Evolutionary conservation across 2,797 vertebrate genomes (phyloP).

Genomic region (Parotocinclus haroldoi): DNA sequence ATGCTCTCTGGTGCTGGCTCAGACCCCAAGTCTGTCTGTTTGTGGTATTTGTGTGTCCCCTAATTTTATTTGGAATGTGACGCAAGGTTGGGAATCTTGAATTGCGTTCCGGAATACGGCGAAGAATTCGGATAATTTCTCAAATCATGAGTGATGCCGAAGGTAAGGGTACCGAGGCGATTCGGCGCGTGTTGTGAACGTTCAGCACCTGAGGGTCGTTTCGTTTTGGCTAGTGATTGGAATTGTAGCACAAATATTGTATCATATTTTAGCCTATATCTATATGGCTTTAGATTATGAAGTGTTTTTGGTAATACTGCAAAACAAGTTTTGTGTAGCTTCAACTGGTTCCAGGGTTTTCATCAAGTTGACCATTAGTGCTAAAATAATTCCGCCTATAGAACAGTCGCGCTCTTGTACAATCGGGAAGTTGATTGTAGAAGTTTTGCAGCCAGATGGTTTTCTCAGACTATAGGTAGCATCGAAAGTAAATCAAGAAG

Average conservation of each 20-base stretch:
- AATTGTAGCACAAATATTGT: not conserved
- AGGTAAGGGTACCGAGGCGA: constrained; percentile 57
- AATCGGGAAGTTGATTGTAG: too few species aligned
- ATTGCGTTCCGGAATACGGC: not conserved
- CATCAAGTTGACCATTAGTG: too few species aligned
- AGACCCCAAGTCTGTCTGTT: constrained; percentile 4
- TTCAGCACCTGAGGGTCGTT: not conserved
- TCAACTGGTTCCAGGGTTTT: too few species aligned
- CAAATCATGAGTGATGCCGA: constrained; percentile 57
- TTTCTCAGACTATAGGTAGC: too few species aligned
- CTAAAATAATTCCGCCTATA: too few species aligned
- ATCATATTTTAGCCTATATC: not conserved
- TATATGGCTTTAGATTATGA: too few species aligned
- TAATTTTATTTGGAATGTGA: constrained; percentile 53
- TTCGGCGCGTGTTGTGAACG: too few species aligned
- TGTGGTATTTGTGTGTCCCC: constrained; percentile 50
- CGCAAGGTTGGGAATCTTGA: constrained; percentile 37
- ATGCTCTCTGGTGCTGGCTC: constrained; percentile 8
- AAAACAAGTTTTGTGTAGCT: too few species aligned
- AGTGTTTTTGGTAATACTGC: too few species aligned
- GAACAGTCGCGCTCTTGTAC: too few species aligned
- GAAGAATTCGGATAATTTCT: constrained; percentile 16
- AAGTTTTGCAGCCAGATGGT: too few species aligned
- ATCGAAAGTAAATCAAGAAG: too few species aligned
- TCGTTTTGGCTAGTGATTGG: not conserved